Evolutionary conservation across 92 coral and sea anemone species (phyloP), one percentile per base, ranked within the genome.

Genomic region (Zoanthus sansibaricus): DNA sequence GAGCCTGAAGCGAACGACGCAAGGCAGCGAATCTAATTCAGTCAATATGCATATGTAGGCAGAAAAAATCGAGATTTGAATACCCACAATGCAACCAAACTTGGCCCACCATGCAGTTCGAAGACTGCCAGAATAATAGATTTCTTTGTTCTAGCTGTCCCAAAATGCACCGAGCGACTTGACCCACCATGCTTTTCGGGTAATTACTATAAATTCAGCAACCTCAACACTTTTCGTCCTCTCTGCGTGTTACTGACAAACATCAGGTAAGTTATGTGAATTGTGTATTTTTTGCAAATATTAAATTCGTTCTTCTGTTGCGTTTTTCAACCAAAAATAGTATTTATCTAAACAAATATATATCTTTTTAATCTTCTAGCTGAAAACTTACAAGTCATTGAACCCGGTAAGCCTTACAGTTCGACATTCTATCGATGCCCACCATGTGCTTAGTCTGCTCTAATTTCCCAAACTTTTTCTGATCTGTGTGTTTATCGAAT

Each of bases 141-240:
- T 15, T 77, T 77, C 83, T 77, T 77, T 77, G 69, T 77, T 78
- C 83, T 78, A 78, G 83, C 83, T 78, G 31, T 58, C 56, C 56
- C 56, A 51, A 12, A 51, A 51, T 51, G 12, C 56, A 58, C 66
- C 66, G 66, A 13, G 83, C 67, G 58, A 52, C 83, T 78, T 78
- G 83, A 78, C 66, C 83, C 83, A 78, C 83, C 83, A 78, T 78
- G 42, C 67, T 78, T 48, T 78, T 47, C 83, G 67, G 83, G 83
- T 78, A 13, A 54, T 78, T 78, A 78, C 83, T 78, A 78, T 78
- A 78, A 45, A 78, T 37, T 47, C 52, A 18, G 58, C 58, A 18
- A 78, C 25, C 83, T 52, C 20, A 21, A 37, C n/a, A 78, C 31
- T 13, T 13, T 78, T 13, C 33, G 42, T 16, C 83, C 83, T 78